These are phyloP conservation scores for Caenorhabditis tropicalis DNA, from an alignment of 1,140 invertebrate genomes.

Conservation along the genomic window DNA sequence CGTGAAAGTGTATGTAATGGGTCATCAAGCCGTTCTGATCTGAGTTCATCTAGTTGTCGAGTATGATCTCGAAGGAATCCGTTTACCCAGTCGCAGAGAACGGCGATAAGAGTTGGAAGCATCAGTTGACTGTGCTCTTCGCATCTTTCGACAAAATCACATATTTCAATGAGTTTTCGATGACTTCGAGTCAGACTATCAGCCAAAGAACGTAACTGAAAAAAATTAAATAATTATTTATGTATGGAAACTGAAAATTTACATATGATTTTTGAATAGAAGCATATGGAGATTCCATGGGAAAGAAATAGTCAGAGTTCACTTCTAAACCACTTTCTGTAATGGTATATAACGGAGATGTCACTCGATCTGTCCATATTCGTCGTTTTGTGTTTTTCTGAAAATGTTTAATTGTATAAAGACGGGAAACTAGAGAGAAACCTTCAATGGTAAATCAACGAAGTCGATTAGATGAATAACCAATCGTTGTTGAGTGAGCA, in stretches of 20 bases:
- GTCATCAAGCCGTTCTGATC: not conserved
- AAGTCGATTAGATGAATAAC: not conserved
- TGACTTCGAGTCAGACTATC: not conserved
- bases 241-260: not conserved
- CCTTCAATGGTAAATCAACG: not conserved
- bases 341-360: not conserved
- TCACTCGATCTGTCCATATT: not conserved
- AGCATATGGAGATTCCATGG: not conserved
- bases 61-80: conserved; percentile 14
- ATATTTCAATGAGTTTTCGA: not conserved
- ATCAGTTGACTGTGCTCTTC: conserved; percentile 35
- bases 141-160: conserved; percentile 21
- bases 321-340: not conserved
- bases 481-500: conserved; percentile 13
- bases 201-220: not conserved
- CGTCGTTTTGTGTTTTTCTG: conserved; percentile 8
- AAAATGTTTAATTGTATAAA: not conserved
- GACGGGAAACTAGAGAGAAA: not conserved
- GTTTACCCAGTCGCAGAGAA: conserved; percentile 9
- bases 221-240: not conserved
- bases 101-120: not conserved
- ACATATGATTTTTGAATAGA: conserved; percentile 23
- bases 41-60: not conserved
- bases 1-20: not conserved
- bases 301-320: conserved; percentile 34